Conservation (phyloP, 2,113 vertebrate species). For the Puntigrus tetrazona region DNA sequence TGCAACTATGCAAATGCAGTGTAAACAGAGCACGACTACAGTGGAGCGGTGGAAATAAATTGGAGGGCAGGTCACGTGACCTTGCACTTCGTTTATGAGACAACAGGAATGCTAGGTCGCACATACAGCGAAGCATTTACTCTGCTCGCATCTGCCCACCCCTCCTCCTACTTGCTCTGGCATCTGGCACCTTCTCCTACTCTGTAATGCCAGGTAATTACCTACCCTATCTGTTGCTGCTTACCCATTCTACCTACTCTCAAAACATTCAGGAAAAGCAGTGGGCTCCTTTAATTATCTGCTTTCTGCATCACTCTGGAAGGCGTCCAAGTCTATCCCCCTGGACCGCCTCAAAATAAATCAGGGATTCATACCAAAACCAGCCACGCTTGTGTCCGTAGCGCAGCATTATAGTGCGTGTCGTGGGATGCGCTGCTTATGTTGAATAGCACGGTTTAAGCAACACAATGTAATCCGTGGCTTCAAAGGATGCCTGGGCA, state of each 20-base stretch:
- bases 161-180: slow-evolving; percentile 19
- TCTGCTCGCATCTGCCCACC: slow-evolving; percentile 29
- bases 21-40: slow-evolving; percentile 33
- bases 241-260: slow-evolving; percentile 52
- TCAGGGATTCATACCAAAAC: slow-evolving; percentile 45
- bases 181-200: slow-evolving; percentile 54
- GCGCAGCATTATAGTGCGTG: slow-evolving; percentile 20
- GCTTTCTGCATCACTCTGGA: slow-evolving; percentile 45
- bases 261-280: slow-evolving; percentile 46
- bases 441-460: slow-evolving; percentile 19
- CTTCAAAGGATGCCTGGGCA: slow-evolving; percentile 26
- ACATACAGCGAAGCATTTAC: slow-evolving; percentile 9
- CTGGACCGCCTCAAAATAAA: slow-evolving; percentile 52
- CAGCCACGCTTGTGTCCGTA: slow-evolving; percentile 36
- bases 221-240: slow-evolving; percentile 57
- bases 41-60: background rate
- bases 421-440: slow-evolving; percentile 37
- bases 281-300: slow-evolving; percentile 54
- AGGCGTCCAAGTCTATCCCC: slow-evolving; percentile 35
- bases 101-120: slow-evolving; percentile 38
- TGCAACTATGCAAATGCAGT: slow-evolving; percentile 38
- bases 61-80: slow-evolving; percentile 14
- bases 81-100: slow-evolving; percentile 27
- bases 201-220: slow-evolving; percentile 56
- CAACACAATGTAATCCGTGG: slow-evolving; percentile 28